phyloP scores from a whole-genome alignment of 2,888 invertebrate species.

The Oeneis ivallda region DNA sequence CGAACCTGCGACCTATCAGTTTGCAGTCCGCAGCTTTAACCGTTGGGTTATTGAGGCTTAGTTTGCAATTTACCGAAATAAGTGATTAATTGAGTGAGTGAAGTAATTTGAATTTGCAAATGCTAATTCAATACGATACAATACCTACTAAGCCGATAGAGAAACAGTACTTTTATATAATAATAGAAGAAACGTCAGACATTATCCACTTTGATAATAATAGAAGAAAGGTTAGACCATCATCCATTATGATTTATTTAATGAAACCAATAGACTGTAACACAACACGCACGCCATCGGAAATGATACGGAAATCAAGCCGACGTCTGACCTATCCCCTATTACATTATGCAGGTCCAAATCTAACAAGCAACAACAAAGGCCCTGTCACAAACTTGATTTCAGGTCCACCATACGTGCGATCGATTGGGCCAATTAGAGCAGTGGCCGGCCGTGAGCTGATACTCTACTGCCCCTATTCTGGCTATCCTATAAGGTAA shows the following conservation, averaged over 20 bases:
- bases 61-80: too few relatives aligned
- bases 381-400: conserved; percentile 15
- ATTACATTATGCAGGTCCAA: conserved; percentile 25
- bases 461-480: conserved; percentile 90
- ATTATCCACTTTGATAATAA: neutral
- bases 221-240: neutral
- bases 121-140: too few relatives aligned
- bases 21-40: too few relatives aligned
- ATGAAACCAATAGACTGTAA: neutral
- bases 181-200: neutral
- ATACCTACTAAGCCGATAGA: too few relatives aligned
- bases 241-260: conserved; percentile 9
- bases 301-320: conserved; percentile 19
- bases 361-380: conserved; percentile 25
- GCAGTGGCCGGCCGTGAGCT: conserved; percentile 91
- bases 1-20: too few relatives aligned
- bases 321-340: conserved; percentile 25
- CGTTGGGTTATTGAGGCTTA: too few relatives aligned
- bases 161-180: neutral
- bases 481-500: conserved; percentile 89
- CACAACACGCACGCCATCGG: neutral
- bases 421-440: conserved; percentile 87
- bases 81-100: too few relatives aligned
- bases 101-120: too few relatives aligned
- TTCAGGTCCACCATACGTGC: conserved; percentile 88